Base-by-base conservation (phyloP, 2,113 vertebrate species). In the Cynoglossus semilaevis region DNA sequence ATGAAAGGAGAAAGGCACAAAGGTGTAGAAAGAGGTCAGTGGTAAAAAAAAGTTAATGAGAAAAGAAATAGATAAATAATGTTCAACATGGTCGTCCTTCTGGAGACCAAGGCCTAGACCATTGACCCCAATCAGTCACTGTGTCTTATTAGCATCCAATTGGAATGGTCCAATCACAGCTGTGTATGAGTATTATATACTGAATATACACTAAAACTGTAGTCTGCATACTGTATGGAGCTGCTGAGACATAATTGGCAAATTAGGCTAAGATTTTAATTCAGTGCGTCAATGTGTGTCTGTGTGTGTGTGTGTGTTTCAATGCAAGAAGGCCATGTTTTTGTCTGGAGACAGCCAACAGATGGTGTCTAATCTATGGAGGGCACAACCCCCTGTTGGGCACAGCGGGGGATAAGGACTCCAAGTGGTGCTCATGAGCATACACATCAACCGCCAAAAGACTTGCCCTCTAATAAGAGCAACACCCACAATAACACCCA, bases 311-410 rank as follows among this genome's bases (percentile, higher is more conserved):
- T 57, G 11, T 35, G 60, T 58, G 52, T n/a, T 58, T 47, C 14
- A 45, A 44, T 45, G 14, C 42, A 37, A 38, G 52, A 63, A 48
- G 38, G 44, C 61, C 41, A 49, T 60, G 58, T 46, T 53, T 63
- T 67, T 74, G 63, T 70, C 50, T 66, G 74, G 68, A 79, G 77
- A 67, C 81, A 79, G 67, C 64, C 70, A 80, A 77, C 89, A 91
- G 87, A 91, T 90, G 88, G 86, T 81, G 82, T 74, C 73, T 89
- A 86, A 86, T 83, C 79, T 76, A 77, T 70, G 74, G 64, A 74
- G 74, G 71, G 42, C 63, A 61, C 63, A 61, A 37, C 52, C 57
- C 58, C 22, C 43, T 37, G 51, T 22, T 67, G 55, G 63, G 56
- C 78, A 74, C 80, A 77, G 72, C 60, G 35, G 77, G 72, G 80